Base-by-base conservation (phyloP, 2,113 vertebrate genomes). In the Nyctibius bracteatus region DNA sequence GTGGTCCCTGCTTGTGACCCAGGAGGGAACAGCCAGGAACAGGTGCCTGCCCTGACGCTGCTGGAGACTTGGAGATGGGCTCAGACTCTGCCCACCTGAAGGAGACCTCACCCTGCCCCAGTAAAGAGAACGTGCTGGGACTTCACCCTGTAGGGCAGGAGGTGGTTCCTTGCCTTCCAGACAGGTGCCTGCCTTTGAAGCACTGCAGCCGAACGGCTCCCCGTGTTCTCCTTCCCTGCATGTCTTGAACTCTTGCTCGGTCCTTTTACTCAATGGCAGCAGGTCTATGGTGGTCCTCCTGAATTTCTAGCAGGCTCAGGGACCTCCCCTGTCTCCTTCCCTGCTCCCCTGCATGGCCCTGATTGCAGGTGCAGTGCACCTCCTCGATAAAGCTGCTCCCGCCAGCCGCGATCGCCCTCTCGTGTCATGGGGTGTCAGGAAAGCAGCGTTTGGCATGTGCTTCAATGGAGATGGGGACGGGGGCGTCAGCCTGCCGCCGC, bases 391-490 rank as follows among this genome's bases (percentile, higher is more conserved):
- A 88, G 92, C 92, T 33, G 33, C 67, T 63, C 71, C 91, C 6
- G 3, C 49, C 86, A 85, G 84, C 90, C 57, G 3, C 78, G 52
- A 14, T 67, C 6, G 2, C 68, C 81, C 86, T 70, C 73, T 73
- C 6, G 24, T 70, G 58, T 92, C 91, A 92, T 93, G 96, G 75
- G 88, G 94, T 79, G 95, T 93, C 91, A 87, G 94, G 93, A 93
- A 97, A 97, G 97, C 95, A 79, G 92, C 81, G 21, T 78, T 95
- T 59, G 94, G 88, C 89, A 46, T 94, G 94, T 74, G 95, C 92
- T 97, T 94, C 44, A 41, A 95, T 97, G 97, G 93, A 96, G 86
- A 96, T 97, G 95, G 94, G 91, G 86, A 93, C 16, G 5, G 82
- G 81, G 86, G 67, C 31, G 1, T 16, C 66, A 54, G 72, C 70